Conservation (phyloP, 35 echinoderm and acorn worm genomes). For the Patiria miniata region DNA sequence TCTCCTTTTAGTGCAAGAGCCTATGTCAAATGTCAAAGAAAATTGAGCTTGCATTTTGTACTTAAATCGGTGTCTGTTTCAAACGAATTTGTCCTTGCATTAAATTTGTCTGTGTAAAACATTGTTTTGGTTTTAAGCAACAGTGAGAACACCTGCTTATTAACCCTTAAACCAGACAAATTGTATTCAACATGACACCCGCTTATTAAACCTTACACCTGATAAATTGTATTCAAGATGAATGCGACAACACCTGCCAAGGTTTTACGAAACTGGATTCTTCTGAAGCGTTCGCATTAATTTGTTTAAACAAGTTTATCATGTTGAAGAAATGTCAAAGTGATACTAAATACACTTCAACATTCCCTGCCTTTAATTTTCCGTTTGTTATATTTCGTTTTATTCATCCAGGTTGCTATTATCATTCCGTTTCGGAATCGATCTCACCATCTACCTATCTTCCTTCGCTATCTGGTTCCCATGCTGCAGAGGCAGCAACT, state of each 20-base stretch:
- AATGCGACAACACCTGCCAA: too few relatives aligned
- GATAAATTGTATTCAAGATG: too few relatives aligned
- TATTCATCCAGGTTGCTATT: constrained; percentile 66
- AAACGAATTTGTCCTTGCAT: too few relatives aligned
- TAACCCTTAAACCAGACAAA: too few relatives aligned
- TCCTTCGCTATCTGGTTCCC: constrained; percentile 71
- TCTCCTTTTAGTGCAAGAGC: neutral
- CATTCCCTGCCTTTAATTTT: neutral
- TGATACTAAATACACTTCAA: neutral
- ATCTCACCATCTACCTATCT: constrained; percentile 58
- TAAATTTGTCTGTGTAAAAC: too few relatives aligned
- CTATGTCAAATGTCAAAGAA: neutral
- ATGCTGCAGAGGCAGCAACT: constrained; percentile 79
- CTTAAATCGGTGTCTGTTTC: too few relatives aligned
- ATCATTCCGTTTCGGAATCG: constrained; percentile 85
- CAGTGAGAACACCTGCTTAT: too few relatives aligned
- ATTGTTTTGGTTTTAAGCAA: too few relatives aligned
- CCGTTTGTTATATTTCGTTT: neutral
- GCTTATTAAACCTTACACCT: too few relatives aligned
- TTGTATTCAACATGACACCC: too few relatives aligned
- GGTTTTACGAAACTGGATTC: neutral
- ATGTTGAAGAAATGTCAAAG: neutral
- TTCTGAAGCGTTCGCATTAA: neutral
- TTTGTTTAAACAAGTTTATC: neutral
- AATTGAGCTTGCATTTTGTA: neutral